These are phyloP conservation scores for Drosophila biarmipes DNA, from an alignment of 1,140 invertebrate genomes.

Conservation along the genomic window DNA sequence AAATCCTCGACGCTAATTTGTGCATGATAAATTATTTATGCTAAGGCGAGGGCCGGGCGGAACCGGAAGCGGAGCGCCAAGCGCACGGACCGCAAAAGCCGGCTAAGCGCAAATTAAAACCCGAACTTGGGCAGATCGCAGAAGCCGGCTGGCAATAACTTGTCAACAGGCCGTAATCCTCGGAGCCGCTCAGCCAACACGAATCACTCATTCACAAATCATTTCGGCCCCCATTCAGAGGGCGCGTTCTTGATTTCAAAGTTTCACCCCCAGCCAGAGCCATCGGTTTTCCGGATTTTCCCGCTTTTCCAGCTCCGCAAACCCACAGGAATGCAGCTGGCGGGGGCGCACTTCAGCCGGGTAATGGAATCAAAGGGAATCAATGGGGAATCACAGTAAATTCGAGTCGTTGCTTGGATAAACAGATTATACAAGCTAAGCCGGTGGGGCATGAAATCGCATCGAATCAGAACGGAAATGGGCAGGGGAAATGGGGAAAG, in stretches of 20 bases:
- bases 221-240: slow-evolving; percentile 37
- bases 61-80: slow-evolving; percentile 22
- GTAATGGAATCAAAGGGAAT: slow-evolving; percentile 43
- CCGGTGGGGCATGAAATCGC: not conserved
- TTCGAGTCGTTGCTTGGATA: slow-evolving; percentile 40
- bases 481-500: not conserved
- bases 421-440: slow-evolving; percentile 43
- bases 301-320: not conserved
- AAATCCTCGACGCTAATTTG: slow-evolving; percentile 80
- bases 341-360: not conserved
- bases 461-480: slow-evolving; percentile 2
- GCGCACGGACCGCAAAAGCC: slow-evolving; percentile 39
- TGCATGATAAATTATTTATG: slow-evolving; percentile 84
- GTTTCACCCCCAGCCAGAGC: not conserved
- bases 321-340: slow-evolving; percentile 24
- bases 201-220: slow-evolving; percentile 43
- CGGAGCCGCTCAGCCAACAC: slow-evolving; percentile 32
- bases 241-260: slow-evolving; percentile 22
- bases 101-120: slow-evolving; percentile 61
- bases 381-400: slow-evolving; percentile 40
- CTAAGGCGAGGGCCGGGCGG: slow-evolving; percentile 51
- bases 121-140: slow-evolving; percentile 36
- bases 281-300: not conserved
- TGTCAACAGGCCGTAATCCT: slow-evolving; percentile 47
- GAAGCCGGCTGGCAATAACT: slow-evolving; percentile 23